Evolutionary conservation across 2,113 vertebrate genomes (phyloP).

Genomic region (Aptenodytes patagonicus): DNA sequence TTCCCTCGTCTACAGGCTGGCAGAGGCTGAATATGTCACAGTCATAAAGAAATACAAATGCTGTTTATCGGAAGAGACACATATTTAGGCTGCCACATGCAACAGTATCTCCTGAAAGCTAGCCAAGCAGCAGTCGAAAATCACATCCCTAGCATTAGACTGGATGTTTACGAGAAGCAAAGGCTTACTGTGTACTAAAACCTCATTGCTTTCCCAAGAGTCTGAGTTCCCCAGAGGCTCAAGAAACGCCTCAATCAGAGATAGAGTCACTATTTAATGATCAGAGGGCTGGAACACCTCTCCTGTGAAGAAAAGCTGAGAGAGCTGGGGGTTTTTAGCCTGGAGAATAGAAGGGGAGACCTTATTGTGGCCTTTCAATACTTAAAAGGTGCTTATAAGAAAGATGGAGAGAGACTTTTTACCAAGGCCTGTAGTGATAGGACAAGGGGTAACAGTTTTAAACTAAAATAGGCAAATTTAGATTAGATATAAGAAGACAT

Average conservation of each 20-base stretch:
- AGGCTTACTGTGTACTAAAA: neutral
- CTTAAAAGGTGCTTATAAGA: neutral
- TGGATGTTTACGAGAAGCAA: neutral
- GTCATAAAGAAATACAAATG: constrained; percentile 5
- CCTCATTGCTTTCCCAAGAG: neutral
- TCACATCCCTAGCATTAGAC: neutral
- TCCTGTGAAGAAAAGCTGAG: neutral
- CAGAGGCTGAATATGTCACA: neutral
- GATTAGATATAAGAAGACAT: neutral
- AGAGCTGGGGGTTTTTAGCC: neutral
- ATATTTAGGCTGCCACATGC: neutral
- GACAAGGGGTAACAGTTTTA: neutral
- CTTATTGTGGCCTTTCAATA: neutral
- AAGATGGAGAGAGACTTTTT: neutral
- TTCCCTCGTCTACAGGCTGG: neutral
- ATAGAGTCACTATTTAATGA: neutral
- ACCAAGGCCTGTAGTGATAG: neutral
- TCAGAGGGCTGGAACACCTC: neutral
- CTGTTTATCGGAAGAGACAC: neutral
- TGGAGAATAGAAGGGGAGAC: neutral
- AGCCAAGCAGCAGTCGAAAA: constrained; percentile 6
- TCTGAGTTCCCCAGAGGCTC: neutral
- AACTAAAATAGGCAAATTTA: neutral
- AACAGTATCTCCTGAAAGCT: neutral
- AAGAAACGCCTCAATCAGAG: neutral